Evolutionary conservation across 2,113 vertebrate genomes (phyloP), one percentile per base, ranked within the genome.

Genomic region (Pollachius pollachius): DNA sequence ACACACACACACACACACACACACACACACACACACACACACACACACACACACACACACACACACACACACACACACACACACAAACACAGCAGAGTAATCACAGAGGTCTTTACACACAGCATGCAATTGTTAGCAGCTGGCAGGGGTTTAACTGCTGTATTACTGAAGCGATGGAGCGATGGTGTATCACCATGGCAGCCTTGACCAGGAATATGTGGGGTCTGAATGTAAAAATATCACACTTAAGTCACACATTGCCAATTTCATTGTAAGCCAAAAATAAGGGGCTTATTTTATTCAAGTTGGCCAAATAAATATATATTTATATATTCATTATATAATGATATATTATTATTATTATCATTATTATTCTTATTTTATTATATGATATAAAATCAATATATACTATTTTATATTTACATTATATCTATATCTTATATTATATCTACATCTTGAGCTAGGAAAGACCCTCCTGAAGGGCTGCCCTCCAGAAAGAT

Each of bases 71-170:
- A 65, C 34, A 65, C 63, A 65, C 34, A 65, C 19, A 67, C n/a
- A 27, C 54, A 67, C 23, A 27, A 15, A 19, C 27, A 60, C 37
- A 61, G 19, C 66, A 68, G 25, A 48, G 12, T 48, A 48, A 48
- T 60, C 67, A 59, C 62, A 65, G 72, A 62, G 66, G 72, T 75
- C 75, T 71, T 71, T 64, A 71, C 74, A 66, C 77, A 87, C 84
- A 87, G 84, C 70, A 18, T 80, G 83, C 79, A 72, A 87, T 89
- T 88, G 85, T 88, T 83, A 87, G 85, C 87, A 90, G 81, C 87
- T 89, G 85, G 83, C 81, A 71, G 84, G 72, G 76, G 70, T 82
- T 85, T 85, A 77, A 84, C 70, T 73, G 81, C 78, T 75, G 82
- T 41, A 70, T 85, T 82, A 80, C 77, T 74, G 5, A 59, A 73